Base-by-base conservation (phyloP, 1,140 invertebrate genomes). In the Drosophila oshimai region DNA sequence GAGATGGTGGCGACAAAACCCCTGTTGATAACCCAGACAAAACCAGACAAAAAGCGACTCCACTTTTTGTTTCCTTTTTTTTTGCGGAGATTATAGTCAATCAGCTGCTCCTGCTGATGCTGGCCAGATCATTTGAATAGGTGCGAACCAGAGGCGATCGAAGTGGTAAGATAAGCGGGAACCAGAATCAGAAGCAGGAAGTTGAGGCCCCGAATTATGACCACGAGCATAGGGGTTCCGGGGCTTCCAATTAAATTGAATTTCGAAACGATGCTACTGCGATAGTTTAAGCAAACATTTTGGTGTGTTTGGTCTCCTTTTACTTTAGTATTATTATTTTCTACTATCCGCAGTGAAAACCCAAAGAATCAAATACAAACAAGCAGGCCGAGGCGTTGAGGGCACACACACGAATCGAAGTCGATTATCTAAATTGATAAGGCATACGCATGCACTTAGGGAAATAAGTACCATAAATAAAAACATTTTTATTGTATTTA, bases 261-360 rank as follows among this genome's bases (percentile, higher is more conserved):
- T 87, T 86, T 88, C 60, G 60, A 50, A 81, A 88, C 81, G 72
- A 74, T 87, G 81, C 83, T 88, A 81, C 81, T 61, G 81, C 83
- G 81, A 87, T 87, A 87, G 88, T 87, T 88, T 71, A 81, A 70
- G 60, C 81, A 87, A 87, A 87, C 73, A 87, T 86, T 86, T 84
- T 37, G 20, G 33, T 41, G 24, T 47, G 73, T 86, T 84, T 34
- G 42, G 41, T 26, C 39, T 47, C 42, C 41, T 49, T 62, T 15
- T 9, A 55, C 34, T 26, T 7, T 36, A 22, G 15, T 39, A 22
- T 42, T 65, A 67, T 65, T 47, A 50, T 57, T 55, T 67, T 58
- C 55, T 24, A 64, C 24, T 58, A 36, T 24, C 47, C 51, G 17
- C 36, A 24, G 44, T 37, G 47, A 61, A 50, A 45, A 51, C 53